These are phyloP conservation scores for Puntigrus tetrazona DNA, from an alignment of 2,113 vertebrate species.

Conservation along the genomic window DNA sequence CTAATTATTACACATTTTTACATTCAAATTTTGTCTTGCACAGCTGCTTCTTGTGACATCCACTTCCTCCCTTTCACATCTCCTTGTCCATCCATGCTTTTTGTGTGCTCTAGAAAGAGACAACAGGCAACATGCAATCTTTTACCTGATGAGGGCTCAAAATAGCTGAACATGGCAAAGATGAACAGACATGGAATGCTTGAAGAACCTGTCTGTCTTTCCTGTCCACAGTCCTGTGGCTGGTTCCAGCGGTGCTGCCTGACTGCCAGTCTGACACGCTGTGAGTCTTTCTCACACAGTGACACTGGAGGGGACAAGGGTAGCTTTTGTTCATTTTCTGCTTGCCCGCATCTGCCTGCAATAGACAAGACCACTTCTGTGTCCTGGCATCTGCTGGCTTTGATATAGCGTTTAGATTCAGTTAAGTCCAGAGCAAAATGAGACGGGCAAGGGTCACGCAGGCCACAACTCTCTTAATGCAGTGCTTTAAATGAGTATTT, in stretches of 20 bases:
- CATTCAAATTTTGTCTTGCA: not conserved
- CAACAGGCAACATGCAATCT: not conserved
- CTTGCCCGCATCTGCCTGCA: constrained; percentile 54
- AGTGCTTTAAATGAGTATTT: not conserved
- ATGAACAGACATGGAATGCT: not conserved
- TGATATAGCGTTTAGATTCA: constrained; percentile 52
- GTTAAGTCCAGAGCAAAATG: constrained; percentile 24
- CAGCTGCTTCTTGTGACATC: not conserved
- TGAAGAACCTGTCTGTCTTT: constrained; percentile 6
- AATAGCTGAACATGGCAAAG: not conserved
- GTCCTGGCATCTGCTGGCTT: constrained; percentile 56
- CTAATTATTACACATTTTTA: not conserved
- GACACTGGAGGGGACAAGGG: constrained; percentile 55
- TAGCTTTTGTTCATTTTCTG: constrained; percentile 61
- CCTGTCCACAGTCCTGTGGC: not conserved
- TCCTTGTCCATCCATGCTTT: not conserved
- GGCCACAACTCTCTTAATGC: constrained; percentile 29
- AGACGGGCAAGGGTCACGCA: constrained; percentile 32
- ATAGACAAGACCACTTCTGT: constrained; percentile 60
- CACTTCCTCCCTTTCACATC: not conserved
- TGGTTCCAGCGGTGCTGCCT: constrained; percentile 38
- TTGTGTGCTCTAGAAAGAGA: not conserved
- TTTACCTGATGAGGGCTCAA: not conserved
- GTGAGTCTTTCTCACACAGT: constrained; percentile 39
- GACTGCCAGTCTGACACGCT: constrained; percentile 39